phyloP scores from a whole-genome alignment of 2,113 vertebrate genomes.

The Ictidomys tridecemlineatus region DNA sequence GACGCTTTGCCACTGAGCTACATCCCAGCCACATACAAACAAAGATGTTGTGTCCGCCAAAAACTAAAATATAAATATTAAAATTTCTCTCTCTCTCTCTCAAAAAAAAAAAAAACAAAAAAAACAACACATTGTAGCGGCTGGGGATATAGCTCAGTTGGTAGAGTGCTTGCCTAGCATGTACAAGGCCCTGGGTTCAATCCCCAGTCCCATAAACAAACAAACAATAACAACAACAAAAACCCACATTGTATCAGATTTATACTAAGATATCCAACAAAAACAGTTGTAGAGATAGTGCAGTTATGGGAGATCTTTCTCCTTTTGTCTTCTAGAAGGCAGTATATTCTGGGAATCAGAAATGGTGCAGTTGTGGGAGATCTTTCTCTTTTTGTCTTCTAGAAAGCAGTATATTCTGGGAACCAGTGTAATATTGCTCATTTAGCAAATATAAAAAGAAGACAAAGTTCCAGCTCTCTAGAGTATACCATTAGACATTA shows the following conservation, averaged over 20 bases:
- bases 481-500: neutral
- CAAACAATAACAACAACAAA: too few relatives aligned
- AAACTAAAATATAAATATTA: too few relatives aligned
- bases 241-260: neutral
- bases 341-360: neutral
- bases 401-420: conserved; percentile 1
- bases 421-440: neutral
- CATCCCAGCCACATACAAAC: too few relatives aligned
- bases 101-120: too few relatives aligned
- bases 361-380: neutral
- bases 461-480: neutral
- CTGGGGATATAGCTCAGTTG: too few relatives aligned
- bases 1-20: too few relatives aligned
- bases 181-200: too few relatives aligned
- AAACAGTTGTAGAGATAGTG: neutral
- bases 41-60: too few relatives aligned
- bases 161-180: too few relatives aligned
- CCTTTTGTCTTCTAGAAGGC: neutral
- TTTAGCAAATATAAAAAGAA: neutral
- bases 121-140: too few relatives aligned
- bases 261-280: neutral
- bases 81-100: too few relatives aligned
- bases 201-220: too few relatives aligned
- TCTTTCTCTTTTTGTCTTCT: neutral
- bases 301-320: neutral